Evolutionary conservation across 92 coral and sea anemone genomes (phyloP), one percentile per base, ranked within the genome.

Genomic region (Isaurus tuberculatus): DNA sequence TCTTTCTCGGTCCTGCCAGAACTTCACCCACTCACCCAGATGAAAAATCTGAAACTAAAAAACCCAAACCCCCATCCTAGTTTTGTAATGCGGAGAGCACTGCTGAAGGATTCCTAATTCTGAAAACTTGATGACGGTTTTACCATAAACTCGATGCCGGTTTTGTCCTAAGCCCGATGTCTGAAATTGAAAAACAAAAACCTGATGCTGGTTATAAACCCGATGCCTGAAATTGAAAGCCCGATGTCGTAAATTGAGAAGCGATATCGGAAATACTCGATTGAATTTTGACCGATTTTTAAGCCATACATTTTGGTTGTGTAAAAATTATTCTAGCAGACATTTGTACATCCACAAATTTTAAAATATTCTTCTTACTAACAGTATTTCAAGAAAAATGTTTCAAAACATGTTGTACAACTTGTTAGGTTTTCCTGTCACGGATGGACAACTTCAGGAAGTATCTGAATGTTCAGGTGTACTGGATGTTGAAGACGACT

Each of bases 381-480:
- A 64, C 33, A 28, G 70, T 28, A 64, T 64, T 64, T 64, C 70
- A 64, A 64, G 70, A 64, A 63, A 63, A 64, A 64, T 64, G 70
- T 64, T 64, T 64, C 70, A 64, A 64, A 61, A 64, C 2, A 64
- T 64, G 36, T 64, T 26, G 70, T 57, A 57, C 65, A 57, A 57
- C 65, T 57, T 57, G 65, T 57, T n/a, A n/a, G 95, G 95, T 13
- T 53, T 29, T 83, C 66, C 40, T 61, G 61, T 89, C 72, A 86
- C 92, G 70, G 92, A 91, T 48, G 90, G 86, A 51, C 88, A 89
- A 60, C 90, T 91, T 46, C 79, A 61, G 57, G 92, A 89, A 75
- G 95, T 91, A 72, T 88, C 92, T 25, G 90, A 88, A 57, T 72
- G 51, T 40, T 91, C 94, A 14, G 67, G 81, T 80, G 92, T 70